Evolutionary conservation across 1,140 invertebrate species (phyloP).

Genomic region (Pinna nobilis): DNA sequence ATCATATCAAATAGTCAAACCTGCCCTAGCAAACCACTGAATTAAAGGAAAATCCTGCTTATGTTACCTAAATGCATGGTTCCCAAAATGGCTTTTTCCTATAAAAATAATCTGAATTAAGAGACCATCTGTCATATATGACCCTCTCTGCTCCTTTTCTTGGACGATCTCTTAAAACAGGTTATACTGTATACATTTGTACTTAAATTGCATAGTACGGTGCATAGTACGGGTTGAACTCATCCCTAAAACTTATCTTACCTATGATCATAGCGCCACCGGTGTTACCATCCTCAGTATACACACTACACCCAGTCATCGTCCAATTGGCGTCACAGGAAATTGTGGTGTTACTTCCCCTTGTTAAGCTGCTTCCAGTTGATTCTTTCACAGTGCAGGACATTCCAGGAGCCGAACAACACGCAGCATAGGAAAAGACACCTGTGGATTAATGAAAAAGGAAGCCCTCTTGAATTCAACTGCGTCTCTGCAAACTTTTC

Average conservation of each 20-base stretch:
- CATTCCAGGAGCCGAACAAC: constrained; percentile 22
- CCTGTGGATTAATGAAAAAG: constrained; percentile 11
- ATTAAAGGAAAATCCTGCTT: too few relatives aligned
- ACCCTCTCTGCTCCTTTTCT: too few relatives aligned
- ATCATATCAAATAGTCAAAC: too few relatives aligned
- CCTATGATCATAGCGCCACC: not conserved
- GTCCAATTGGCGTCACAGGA: constrained; percentile 28
- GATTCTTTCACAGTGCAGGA: constrained; percentile 33
- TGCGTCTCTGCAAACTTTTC: too few relatives aligned
- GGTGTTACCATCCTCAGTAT: constrained; percentile 32
- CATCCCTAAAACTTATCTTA: not conserved
- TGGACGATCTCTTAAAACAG: too few relatives aligned
- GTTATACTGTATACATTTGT: too few relatives aligned
- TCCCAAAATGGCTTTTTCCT: too few relatives aligned
- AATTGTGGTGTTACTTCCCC: constrained; percentile 36
- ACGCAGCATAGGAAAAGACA: constrained; percentile 36
- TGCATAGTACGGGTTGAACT: not conserved
- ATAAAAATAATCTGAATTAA: too few relatives aligned
- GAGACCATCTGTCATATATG: too few relatives aligned
- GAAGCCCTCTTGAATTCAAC: too few relatives aligned
- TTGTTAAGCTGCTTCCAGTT: constrained; percentile 5
- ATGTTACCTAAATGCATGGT: too few relatives aligned
- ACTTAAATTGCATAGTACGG: not conserved
- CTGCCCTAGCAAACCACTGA: too few relatives aligned
- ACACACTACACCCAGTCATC: constrained; percentile 45